Evolutionary conservation across 2,888 invertebrate genomes (phyloP), one percentile per base, ranked within the genome.

Genomic region (Acronicta aceris): DNA sequence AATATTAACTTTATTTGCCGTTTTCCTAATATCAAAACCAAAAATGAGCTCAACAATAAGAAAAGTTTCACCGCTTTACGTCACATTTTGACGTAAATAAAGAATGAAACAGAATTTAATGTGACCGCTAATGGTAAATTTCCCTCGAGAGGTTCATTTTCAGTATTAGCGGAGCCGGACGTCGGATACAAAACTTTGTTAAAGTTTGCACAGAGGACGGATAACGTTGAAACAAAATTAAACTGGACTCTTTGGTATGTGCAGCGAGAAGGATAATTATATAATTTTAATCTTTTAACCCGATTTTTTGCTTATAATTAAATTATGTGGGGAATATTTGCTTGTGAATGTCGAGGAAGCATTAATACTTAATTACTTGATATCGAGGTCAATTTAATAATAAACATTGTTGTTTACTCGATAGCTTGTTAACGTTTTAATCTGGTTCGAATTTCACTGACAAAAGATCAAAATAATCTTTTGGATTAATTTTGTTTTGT

Each of bases 51-150:
- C 15, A 50, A 57, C 30, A 58, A 52, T 63, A 71, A 79, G 74
- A 66, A 79, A 75, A 80, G 70, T 70, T 76, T 74, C 56, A 69
- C 55, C 58, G 49, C 64, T 64, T 69, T 71, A 65, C 59, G 66
- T 74, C 38, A 66, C 73, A 57, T 77, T 80, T 77, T 77, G 71
- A 71, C 67, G 70, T 87, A 83, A 89, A 89, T 88, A 88, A 86
- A 83, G 81, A 85, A 89, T 86, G 84, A 80, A 85, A 85, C 81
- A 79, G 84, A 88, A 89, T 89, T 90, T 89, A 89, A 89, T 90
- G 86, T 86, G 80, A 81, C 84, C 86, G 83, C 87, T 91, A 91
- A 91, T 90, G 85, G 85, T 77, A 86, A 89, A 92, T 92, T 92
- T 92, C 92, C 91, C 91, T 54, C 58, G 89, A 84, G 90, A 80